These are phyloP conservation scores for Scaptomyza pallida DNA, from an alignment of 1,140 invertebrate species.

Conservation along the genomic window DNA sequence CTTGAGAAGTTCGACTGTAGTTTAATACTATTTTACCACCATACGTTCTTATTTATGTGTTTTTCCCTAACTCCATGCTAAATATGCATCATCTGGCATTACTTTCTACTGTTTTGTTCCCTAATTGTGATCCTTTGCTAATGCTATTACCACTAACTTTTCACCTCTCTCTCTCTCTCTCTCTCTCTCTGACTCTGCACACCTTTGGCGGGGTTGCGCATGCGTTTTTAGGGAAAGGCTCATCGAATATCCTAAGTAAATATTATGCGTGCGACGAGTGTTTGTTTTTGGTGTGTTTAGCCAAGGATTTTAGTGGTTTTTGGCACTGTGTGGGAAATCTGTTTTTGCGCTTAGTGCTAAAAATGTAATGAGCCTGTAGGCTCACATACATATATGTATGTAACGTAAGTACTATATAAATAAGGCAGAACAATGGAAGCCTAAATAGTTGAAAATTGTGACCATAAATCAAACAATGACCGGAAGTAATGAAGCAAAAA, in stretches of 20 bases:
- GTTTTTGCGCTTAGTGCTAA: conserved; percentile 59
- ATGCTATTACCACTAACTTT: conserved; percentile 65
- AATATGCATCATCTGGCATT: not conserved
- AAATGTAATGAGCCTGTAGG: conserved; percentile 66
- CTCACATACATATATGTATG: conserved; percentile 38
- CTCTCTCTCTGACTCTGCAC: conserved; percentile 3
- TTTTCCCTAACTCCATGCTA: not conserved
- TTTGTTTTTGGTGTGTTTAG: conserved; percentile 63
- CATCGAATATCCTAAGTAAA: conserved; percentile 61
- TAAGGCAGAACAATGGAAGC: conserved; percentile 42
- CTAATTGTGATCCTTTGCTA: conserved; percentile 33
- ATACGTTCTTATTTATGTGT: not conserved
- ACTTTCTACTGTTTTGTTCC: not conserved
- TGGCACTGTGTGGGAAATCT: conserved; percentile 68
- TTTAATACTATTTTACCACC: no score
- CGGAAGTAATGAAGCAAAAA: conserved; percentile 20
- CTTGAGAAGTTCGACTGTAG: no score
- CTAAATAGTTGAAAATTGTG: conserved; percentile 41
- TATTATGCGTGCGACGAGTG: conserved; percentile 57
- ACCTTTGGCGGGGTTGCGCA: conserved; percentile 57
- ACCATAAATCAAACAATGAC: conserved; percentile 25
- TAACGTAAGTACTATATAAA: conserved; percentile 19
- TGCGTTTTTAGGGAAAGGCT: conserved; percentile 46
- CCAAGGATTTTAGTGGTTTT: conserved; percentile 58
- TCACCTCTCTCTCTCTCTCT: conserved; percentile 33